phyloP scores from a whole-genome alignment of 64 coral and sea anemone genomes.

The Montipora cactus region DNA sequence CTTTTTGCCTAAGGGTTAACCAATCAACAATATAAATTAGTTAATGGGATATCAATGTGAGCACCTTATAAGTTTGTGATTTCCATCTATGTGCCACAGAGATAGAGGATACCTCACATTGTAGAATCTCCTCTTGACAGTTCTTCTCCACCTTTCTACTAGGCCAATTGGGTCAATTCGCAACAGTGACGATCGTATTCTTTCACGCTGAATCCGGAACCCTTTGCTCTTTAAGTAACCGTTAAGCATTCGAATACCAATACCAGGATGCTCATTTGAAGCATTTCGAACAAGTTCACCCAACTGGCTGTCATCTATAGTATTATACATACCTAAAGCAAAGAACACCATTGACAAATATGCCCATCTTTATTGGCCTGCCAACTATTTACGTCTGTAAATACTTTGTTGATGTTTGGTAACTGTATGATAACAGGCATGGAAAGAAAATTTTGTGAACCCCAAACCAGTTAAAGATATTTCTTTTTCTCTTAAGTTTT shows the following conservation, averaged over 20 bases:
- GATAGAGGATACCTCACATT: neutral
- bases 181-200: conserved; percentile 16
- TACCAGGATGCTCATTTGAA: conserved; percentile 42
- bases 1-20: no score
- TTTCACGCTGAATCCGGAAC: neutral
- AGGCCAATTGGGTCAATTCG: conserved; percentile 8
- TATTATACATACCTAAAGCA: conserved; percentile 13
- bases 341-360: no score
- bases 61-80: conserved; percentile 36
- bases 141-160: conserved; percentile 15
- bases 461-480: no score
- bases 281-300: conserved; percentile 35
- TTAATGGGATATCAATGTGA: no score
- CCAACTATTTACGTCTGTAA: no score
- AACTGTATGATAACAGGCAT: no score
- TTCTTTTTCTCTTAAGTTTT: no score
- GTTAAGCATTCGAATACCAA: conserved; percentile 30
- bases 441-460: no score
- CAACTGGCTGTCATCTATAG: conserved; percentile 26
- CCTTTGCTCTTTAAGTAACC: conserved; percentile 11
- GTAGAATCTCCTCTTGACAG: neutral
- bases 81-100: neutral
- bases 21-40: no score
- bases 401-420: no score
- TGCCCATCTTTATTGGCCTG: no score